Evolutionary conservation across 2,888 invertebrate species (phyloP).

Genomic region (Chloromyia formosa): DNA sequence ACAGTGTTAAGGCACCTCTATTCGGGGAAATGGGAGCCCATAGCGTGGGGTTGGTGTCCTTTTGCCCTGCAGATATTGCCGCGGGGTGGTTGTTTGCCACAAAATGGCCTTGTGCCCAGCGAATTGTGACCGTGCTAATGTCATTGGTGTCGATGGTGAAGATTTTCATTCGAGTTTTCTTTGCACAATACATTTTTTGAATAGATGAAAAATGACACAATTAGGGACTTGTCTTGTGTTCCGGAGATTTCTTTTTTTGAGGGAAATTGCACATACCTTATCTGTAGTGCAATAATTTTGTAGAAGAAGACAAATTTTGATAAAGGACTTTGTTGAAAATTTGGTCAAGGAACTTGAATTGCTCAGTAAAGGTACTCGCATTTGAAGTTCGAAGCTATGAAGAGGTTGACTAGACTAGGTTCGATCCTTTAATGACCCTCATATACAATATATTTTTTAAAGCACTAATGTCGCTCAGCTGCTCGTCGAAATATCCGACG

Average conservation of each 20-base stretch:
- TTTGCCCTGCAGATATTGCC: neutral
- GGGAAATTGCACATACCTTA: constrained; percentile 36
- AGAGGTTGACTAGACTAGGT: too few species aligned
- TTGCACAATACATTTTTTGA: constrained; percentile 19
- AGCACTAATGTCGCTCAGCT: too few species aligned
- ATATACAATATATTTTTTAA: too few species aligned
- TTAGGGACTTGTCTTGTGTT: constrained; percentile 35
- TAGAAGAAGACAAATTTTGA: constrained; percentile 18
- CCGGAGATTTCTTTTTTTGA: neutral
- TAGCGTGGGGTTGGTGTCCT: neutral
- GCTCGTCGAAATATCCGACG: too few species aligned
- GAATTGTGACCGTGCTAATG: constrained; percentile 14
- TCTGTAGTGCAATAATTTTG: constrained; percentile 34
- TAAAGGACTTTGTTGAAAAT: too few species aligned
- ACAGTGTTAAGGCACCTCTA: neutral
- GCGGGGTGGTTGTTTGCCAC: neutral
- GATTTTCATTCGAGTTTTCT: constrained; percentile 7
- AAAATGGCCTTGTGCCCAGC: constrained; percentile 6
- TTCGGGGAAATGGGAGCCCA: too few species aligned
- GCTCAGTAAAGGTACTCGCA: too few species aligned
- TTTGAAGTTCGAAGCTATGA: too few species aligned
- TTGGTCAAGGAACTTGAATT: too few species aligned
- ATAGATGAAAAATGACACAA: constrained; percentile 42
- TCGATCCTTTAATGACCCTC: too few species aligned
- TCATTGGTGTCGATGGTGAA: constrained; percentile 19